phyloP scores from a whole-genome alignment of 2,113 vertebrate genomes.

The Gambusia affinis region DNA sequence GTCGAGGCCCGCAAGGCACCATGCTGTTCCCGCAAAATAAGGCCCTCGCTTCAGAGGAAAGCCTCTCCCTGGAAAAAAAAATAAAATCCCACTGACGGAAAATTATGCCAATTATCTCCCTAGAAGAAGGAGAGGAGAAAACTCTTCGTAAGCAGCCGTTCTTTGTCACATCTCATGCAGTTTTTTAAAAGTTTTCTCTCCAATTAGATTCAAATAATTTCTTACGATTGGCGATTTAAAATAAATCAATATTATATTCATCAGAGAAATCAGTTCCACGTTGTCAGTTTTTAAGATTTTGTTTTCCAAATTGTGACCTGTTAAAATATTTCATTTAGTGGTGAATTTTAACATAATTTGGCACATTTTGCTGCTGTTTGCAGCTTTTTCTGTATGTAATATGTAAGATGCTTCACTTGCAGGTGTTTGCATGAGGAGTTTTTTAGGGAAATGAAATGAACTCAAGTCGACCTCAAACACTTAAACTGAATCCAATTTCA shows the following conservation, averaged over 20 bases:
- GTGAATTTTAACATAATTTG: neutral
- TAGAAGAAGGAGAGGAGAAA: neutral
- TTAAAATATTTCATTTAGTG: neutral
- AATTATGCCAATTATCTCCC: conserved; percentile 72
- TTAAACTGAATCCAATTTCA: neutral
- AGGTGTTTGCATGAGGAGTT: conserved; percentile 1
- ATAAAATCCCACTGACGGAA: conserved; percentile 21
- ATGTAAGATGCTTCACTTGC: neutral
- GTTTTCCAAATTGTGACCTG: neutral
- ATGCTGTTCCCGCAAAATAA: conserved; percentile 47
- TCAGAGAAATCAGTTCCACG: neutral
- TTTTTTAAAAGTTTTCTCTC: neutral
- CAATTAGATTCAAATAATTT: neutral
- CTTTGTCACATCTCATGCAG: neutral
- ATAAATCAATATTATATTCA: neutral
- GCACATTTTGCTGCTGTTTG: neutral
- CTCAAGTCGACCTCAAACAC: conserved; percentile 5
- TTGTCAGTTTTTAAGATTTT: neutral
- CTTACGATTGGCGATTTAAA: neutral
- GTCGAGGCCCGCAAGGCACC: conserved; percentile 70
- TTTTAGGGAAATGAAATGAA: conserved; percentile 5
- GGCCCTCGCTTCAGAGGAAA: neutral
- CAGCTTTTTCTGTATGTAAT: neutral
- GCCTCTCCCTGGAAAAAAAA: neutral
- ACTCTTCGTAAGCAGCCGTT: neutral